Conservation (phyloP, 2,113 vertebrate genomes). For the Axis porcinus region DNA sequence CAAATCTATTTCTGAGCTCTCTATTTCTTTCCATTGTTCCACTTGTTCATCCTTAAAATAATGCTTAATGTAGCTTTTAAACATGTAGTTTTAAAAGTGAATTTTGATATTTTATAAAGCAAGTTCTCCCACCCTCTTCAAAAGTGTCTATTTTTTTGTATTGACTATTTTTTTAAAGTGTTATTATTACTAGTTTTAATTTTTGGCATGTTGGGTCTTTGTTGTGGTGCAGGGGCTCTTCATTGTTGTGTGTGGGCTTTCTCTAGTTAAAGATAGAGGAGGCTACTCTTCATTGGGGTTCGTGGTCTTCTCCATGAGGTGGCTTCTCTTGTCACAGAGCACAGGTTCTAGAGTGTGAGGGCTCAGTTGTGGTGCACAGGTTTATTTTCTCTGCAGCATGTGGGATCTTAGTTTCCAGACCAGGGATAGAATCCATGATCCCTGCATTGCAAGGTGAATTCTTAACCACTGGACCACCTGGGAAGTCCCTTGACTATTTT, state of each 20-base stretch:
- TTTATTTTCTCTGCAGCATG: background rate
- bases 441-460: background rate
- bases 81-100: background rate
- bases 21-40: background rate
- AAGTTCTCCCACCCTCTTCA: background rate
- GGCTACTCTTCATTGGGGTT: background rate
- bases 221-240: background rate
- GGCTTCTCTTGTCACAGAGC: background rate
- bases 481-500: background rate
- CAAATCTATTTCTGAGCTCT: background rate
- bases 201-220: background rate
- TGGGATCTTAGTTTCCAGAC: background rate
- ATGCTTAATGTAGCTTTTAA: background rate
- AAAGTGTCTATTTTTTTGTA: background rate
- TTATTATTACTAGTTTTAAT: background rate
- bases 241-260: background rate
- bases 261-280: background rate
- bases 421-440: background rate
- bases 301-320: background rate
- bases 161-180: background rate
- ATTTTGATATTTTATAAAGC: background rate
- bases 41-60: background rate
- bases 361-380: background rate
- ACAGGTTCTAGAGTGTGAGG: background rate
- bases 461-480: background rate